Base-by-base conservation (phyloP, 2,113 vertebrate genomes). In the Nothobranchius kuhntae region DNA sequence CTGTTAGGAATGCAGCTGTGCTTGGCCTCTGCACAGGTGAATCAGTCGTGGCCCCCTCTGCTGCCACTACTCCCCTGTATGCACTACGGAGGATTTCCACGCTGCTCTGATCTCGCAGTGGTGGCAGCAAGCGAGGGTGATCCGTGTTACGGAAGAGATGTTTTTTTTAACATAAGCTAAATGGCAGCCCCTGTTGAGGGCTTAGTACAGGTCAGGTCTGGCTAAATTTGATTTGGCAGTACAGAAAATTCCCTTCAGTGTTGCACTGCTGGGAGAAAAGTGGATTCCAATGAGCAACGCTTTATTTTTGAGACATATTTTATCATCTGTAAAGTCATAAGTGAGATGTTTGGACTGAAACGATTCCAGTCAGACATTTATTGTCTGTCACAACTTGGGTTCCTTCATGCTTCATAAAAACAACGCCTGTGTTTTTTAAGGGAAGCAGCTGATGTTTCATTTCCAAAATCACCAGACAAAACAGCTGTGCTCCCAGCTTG, bases 221-320 rank as follows among this genome's bases (percentile, higher is more conserved):
- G 68, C 55, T 76, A 73, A 87, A 88, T 86, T 71, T 67, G 80
- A 85, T 63, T 77, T 80, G 87, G 77, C 87, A 77, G 81, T 26
- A 76, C 13, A 83, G 77, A 87, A 90, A 86, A 88, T 82, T 80
- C 75, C 77, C 76, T 82, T 82, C 82, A 73, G 75, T 83, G 77
- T 73, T 85, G 75, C 54, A 73, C 75, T 65, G 66, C 65, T 36
- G 62, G 67, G 58, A 78, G 68, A 64, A 80, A 11, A 80, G 75
- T 55, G 52, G 57, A 50, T 57, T 81, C 21, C 72, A 81, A 84
- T 69, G 65, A 82, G 56, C 58, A 71, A 53, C 65, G 59, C 47
- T 63, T 65, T 55, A 13, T 53, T 57, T 68, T 53, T 46, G 61
- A 57, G 61, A 68, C 26, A 71, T 48, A 13, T 68, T 75, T 61